phyloP scores from a whole-genome alignment of 2,888 invertebrate species.

The Drosophila rubida region DNA sequence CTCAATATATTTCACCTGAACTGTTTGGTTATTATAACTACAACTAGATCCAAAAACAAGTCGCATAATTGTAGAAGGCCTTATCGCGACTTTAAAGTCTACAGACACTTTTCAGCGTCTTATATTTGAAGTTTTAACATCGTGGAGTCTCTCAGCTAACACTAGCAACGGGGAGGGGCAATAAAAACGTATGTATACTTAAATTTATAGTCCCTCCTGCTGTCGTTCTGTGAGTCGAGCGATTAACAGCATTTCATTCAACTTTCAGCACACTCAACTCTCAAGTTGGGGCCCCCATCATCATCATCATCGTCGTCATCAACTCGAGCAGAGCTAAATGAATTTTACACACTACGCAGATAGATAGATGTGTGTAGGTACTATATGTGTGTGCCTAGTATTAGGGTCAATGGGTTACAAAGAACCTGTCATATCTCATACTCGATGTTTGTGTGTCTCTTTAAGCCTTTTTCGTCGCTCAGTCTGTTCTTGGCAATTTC shows the following conservation, averaged over 20 bases:
- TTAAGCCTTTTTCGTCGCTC: constrained; percentile 4
- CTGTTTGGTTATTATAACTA: too few relatives aligned
- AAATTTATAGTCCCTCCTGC: constrained; percentile 21
- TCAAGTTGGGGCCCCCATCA: constrained; percentile 4
- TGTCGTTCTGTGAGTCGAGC: constrained; percentile 30
- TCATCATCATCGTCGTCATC: constrained; percentile 8
- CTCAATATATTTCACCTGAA: too few relatives aligned
- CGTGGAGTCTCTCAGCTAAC: constrained; percentile 1
- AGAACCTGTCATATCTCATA: constrained; percentile 33
- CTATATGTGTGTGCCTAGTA: not conserved
- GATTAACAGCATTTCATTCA: constrained; percentile 36
- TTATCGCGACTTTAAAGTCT: not conserved
- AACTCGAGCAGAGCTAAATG: constrained; percentile 13
- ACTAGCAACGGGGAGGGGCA: not conserved
- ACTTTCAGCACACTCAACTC: constrained; percentile 26
- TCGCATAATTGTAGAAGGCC: not conserved
- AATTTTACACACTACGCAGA: constrained; percentile 16
- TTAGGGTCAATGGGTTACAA: constrained; percentile 43
- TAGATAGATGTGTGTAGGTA: not conserved
- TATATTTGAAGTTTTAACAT: constrained; percentile 6
- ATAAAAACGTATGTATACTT: constrained; percentile 13
- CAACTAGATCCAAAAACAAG: too few relatives aligned
- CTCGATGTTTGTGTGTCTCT: constrained; percentile 11
- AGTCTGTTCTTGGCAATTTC: constrained; percentile 28
- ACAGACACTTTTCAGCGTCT: not conserved